Evolutionary conservation across 2,888 invertebrate species (phyloP).

Genomic region (Sericinus montela): DNA sequence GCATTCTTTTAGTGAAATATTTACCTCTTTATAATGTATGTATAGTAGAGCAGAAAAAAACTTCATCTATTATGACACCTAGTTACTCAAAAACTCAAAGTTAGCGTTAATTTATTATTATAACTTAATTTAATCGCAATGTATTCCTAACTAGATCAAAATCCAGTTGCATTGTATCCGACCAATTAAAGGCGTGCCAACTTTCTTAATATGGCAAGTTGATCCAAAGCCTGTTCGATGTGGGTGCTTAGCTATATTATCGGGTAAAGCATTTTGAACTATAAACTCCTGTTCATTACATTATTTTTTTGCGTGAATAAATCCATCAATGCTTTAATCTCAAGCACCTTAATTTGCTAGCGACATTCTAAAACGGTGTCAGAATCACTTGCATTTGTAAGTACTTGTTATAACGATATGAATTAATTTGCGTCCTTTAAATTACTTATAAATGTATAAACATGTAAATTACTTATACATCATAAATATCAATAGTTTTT

Average conservation of each 20-base stretch:
- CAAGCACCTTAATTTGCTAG: constrained; percentile 6
- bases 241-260: not conserved
- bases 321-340: not conserved
- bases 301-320: not conserved
- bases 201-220: constrained; percentile 14
- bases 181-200: constrained; percentile 9
- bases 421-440: constrained; percentile 10
- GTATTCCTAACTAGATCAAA: constrained; percentile 18
- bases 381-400: constrained; percentile 17
- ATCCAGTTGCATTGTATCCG: constrained; percentile 19
- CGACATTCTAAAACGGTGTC: constrained; percentile 21
- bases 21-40: too few species aligned
- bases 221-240: constrained; percentile 4
- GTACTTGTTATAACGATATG: constrained; percentile 13
- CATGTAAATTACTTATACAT: not conserved
- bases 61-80: not conserved
- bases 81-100: constrained; percentile 9
- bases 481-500: too few species aligned
- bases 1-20: too few species aligned
- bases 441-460: not conserved
- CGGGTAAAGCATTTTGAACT: not conserved
- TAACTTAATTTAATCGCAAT: constrained; percentile 19
- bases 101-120: constrained; percentile 18
- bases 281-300: not conserved
- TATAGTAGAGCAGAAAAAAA: too few species aligned